Evolutionary conservation across 2,888 invertebrate species (phyloP).

Genomic region (Clostera curtula): DNA sequence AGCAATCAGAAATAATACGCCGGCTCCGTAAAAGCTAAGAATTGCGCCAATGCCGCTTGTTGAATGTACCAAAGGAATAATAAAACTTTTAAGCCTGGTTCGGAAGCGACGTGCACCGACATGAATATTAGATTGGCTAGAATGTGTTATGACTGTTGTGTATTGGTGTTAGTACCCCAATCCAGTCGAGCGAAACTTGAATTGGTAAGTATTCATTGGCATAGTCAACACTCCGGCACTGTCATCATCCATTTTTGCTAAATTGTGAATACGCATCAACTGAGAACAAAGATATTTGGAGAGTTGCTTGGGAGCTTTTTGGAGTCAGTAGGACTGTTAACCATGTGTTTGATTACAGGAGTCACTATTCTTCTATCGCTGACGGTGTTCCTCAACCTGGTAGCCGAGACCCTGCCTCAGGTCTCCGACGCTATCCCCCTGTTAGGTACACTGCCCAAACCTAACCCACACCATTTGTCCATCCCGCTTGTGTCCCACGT

Average conservation of each 20-base stretch:
- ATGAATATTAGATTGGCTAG: constrained; percentile 46
- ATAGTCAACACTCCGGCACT: constrained; percentile 29
- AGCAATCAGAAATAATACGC: constrained; percentile 21
- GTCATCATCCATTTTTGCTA: constrained; percentile 18
- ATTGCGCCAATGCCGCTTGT: constrained; percentile 22
- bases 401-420: constrained; percentile 99
- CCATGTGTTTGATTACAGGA: constrained; percentile 89
- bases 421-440: constrained; percentile 99
- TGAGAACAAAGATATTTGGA: not conserved
- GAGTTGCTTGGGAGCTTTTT: constrained; percentile 4
- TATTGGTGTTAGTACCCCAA: constrained; percentile 30
- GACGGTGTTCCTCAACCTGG: constrained; percentile 99
- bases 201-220: constrained; percentile 33
- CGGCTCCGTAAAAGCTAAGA: constrained; percentile 20
- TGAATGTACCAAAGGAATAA: constrained; percentile 24
- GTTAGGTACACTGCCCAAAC: constrained; percentile 89
- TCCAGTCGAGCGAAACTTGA: constrained; percentile 17
- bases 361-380: constrained; percentile 99
- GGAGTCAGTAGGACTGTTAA: constrained; percentile 56
- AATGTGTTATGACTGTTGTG: constrained; percentile 44
- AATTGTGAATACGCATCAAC: not conserved
- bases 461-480: constrained; percentile 48
- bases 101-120: constrained; percentile 36
- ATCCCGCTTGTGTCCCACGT: constrained; percentile 42
- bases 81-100: constrained; percentile 32